A percentile compares a stretch with the other conserved stretches of the same genome.
Conservation (phyloP, 2,888 invertebrate species). For the Blastobasis adustella region DNA sequence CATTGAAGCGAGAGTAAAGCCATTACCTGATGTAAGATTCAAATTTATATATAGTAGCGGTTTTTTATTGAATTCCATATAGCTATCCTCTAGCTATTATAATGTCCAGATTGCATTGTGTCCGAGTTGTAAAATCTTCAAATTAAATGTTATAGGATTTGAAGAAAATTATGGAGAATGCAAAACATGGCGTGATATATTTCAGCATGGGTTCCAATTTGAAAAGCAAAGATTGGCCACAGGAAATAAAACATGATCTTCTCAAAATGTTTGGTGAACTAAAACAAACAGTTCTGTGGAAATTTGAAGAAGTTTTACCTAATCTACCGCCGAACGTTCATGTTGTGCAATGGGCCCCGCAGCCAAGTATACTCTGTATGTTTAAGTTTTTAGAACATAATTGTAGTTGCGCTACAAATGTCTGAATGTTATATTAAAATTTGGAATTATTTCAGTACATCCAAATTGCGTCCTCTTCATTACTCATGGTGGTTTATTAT, state of each 20-base stretch:
- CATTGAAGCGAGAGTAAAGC: slow-evolving; percentile 31
- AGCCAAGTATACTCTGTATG: slow-evolving; percentile 33
- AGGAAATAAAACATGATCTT: slow-evolving; percentile 24
- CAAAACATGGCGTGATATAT: slow-evolving; percentile 44
- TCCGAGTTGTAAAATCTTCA: slow-evolving; percentile 50
- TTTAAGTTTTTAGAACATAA: background rate
- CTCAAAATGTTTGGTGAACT: slow-evolving; percentile 39
- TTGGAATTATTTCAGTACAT: slow-evolving; percentile 31
- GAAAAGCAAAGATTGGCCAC: slow-evolving; percentile 32
- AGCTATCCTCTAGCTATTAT: slow-evolving; percentile 45
- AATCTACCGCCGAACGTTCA: slow-evolving; percentile 39
- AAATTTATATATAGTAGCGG: too few species aligned
- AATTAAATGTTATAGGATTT: slow-evolving; percentile 35
- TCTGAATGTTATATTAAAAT: background rate
- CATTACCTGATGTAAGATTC: slow-evolving; percentile 37
- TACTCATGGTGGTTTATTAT: slow-evolving; percentile 53
- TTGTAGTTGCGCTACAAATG: background rate
- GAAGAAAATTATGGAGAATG: slow-evolving; percentile 36
- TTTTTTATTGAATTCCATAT: too few species aligned
- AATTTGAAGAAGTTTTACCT: slow-evolving; percentile 37
- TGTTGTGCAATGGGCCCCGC: slow-evolving; percentile 43
- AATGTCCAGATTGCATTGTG: slow-evolving; percentile 37
- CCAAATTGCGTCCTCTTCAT: slow-evolving; percentile 49
- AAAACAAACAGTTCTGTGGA: slow-evolving; percentile 53
- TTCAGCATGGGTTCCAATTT: slow-evolving; percentile 54